Evolutionary conservation across 2,888 invertebrate genomes (phyloP), one percentile per base, ranked within the genome.

Genomic region (Glaucopsyche alexis): DNA sequence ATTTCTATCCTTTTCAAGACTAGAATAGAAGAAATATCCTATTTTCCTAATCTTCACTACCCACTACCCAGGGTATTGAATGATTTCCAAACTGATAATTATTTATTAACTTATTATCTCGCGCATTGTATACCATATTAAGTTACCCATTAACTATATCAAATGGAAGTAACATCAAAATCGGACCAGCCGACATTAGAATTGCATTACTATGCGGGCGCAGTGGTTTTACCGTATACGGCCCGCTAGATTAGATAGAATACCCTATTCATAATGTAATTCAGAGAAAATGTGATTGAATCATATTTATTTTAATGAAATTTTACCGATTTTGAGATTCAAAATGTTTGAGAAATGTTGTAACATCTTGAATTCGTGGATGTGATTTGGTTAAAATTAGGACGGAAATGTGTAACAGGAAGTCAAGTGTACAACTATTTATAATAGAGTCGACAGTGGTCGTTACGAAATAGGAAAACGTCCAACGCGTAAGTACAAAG

Each of bases 81-180:
- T 52, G 50, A 71, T 71, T 55, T 47, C 65, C 69, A 69, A 66
- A 47, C 69, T 45, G 19, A 67, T 69, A 69, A 69, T 69, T 49
- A 69, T 49, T 69, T 69, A 69, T 69, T 69, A 47, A 47, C 69
- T 29, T 16, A 67, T 74, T 75, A 77, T 80, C 78, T 76, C 72
- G 74, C 67, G 75, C 76, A 77, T 79, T 80, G 80, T 80, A 77
- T 75, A 40, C 80, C 79, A 76, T 78, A 79, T 75, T 77, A 69
- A 77, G 77, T 73, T 55, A 77, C 67, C 78, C 76, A 75, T 77
- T 78, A 75, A 75, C 75, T 77, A 82, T 87, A 88, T 87, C 85
- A 78, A 80, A 79, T 86, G 86, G 83, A 81, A 84, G 79, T 81
- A 83, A 85, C 86, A 88, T 87, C 87, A 87, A 87, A 87, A 87